These are phyloP conservation scores for Lasioglossum lativentre DNA, from an alignment of 2,888 invertebrate genomes.

Conservation along the genomic window DNA sequence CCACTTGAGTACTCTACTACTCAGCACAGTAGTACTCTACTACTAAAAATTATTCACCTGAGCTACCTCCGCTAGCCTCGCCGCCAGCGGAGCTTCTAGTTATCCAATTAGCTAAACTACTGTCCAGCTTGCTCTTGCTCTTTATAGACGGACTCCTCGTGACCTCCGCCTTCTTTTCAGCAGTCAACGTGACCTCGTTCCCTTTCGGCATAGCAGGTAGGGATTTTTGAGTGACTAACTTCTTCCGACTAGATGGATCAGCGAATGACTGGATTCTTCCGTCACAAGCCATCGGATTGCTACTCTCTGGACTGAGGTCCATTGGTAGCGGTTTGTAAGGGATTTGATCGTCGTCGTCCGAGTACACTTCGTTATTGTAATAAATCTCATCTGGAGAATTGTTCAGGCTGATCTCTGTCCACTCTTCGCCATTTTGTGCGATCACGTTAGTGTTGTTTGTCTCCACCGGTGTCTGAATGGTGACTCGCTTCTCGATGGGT, in stretches of 20 bases:
- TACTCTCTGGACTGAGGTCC: constrained; percentile 79
- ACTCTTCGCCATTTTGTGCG: constrained; percentile 86
- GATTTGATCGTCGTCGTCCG: constrained; percentile 84
- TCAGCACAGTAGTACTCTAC: not conserved
- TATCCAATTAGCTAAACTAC: constrained; percentile 86
- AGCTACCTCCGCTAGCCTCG: constrained; percentile 82
- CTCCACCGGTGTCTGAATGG: constrained; percentile 72
- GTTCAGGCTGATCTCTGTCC: constrained; percentile 91
- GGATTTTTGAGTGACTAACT: constrained; percentile 85
- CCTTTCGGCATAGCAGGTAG: constrained; percentile 83
- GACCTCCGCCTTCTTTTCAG: constrained; percentile 81
- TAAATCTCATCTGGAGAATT: constrained; percentile 89
- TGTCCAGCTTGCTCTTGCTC: constrained; percentile 84
- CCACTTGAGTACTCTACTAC: too few relatives aligned
- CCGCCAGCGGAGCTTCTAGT: constrained; percentile 85
- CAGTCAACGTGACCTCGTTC: constrained; percentile 75
- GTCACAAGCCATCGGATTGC: constrained; percentile 72
- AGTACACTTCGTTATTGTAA: constrained; percentile 86
- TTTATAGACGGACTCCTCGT: constrained; percentile 82
- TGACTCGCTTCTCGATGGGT: constrained; percentile 74
- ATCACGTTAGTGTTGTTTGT: constrained; percentile 58
- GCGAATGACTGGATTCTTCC: constrained; percentile 57
- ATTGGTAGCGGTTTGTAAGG: constrained; percentile 84
- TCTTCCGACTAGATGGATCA: constrained; percentile 76
- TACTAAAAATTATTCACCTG: constrained; percentile 77